Evolutionary conservation across 2,888 invertebrate species (phyloP).

Genomic region (Pristionchus maxplancki): DNA sequence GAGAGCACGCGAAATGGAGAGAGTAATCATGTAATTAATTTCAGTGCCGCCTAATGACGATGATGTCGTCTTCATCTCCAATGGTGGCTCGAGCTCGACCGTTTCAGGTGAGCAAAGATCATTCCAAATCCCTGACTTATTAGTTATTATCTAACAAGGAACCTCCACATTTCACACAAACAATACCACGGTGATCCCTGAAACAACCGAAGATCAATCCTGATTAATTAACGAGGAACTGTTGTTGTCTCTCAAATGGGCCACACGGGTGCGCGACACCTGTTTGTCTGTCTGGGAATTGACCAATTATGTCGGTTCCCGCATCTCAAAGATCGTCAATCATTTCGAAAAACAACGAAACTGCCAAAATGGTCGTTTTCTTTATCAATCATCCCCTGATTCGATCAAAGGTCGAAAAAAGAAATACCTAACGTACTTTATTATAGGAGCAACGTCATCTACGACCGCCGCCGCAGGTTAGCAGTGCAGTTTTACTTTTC

Average conservation of each 20-base stretch:
- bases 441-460: background rate
- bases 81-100: background rate
- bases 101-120: background rate
- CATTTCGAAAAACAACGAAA: background rate
- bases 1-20: background rate
- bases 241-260: background rate
- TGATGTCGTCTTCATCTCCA: background rate
- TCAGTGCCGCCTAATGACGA: background rate
- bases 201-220: background rate
- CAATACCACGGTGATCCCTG: too few species aligned
- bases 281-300: background rate
- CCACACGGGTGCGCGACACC: background rate
- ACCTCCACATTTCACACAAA: too few species aligned
- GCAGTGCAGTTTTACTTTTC: background rate
- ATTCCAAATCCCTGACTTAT: background rate
- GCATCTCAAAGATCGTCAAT: background rate
- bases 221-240: background rate
- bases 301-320: background rate
- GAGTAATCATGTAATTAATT: background rate
- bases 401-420: too few species aligned
- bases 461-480: background rate
- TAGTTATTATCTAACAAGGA: background rate
- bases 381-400: too few species aligned
- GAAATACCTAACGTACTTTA: background rate
- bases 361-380: background rate